A percentile compares a stretch with the other conserved stretches of the same genome.
Evolutionary conservation across 2,797 vertebrate species (phyloP).

Genomic region (Vultur gryphus): DNA sequence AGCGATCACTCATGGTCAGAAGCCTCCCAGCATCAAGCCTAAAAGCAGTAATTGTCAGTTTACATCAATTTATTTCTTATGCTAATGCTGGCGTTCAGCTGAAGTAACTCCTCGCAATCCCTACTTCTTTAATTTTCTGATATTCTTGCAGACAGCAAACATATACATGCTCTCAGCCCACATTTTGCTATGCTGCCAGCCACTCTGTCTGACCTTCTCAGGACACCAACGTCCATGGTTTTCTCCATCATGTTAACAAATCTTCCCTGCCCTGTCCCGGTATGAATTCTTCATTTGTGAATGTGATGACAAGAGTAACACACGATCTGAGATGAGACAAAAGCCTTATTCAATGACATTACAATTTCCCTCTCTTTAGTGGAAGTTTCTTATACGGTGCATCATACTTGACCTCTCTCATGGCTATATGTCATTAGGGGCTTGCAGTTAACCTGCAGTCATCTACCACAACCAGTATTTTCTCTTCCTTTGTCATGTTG

Average conservation of each 20-base stretch:
- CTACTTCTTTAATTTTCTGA: neutral
- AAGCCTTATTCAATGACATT: neutral
- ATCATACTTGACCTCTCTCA: neutral
- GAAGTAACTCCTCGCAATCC: neutral
- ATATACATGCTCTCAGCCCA: neutral
- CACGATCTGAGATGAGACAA: neutral
- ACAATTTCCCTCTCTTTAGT: neutral
- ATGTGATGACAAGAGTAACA: neutral
- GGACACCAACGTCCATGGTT: neutral
- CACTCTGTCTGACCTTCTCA: neutral
- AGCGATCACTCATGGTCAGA: neutral
- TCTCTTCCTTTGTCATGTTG: neutral
- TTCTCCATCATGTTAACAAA: neutral
- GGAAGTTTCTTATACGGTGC: neutral
- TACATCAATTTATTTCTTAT: neutral
- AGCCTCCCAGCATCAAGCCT: neutral
- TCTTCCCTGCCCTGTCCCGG: neutral
- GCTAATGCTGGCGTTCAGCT: neutral
- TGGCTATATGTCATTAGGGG: neutral
- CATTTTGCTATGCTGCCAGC: neutral
- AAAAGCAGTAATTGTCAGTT: slow-evolving; percentile 22
- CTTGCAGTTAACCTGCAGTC: neutral
- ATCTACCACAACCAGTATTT: neutral
- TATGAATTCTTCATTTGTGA: neutral
- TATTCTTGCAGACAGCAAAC: neutral